Evolutionary conservation across 2,888 invertebrate species (phyloP).

Genomic region (Tanytarsus gracilentus): DNA sequence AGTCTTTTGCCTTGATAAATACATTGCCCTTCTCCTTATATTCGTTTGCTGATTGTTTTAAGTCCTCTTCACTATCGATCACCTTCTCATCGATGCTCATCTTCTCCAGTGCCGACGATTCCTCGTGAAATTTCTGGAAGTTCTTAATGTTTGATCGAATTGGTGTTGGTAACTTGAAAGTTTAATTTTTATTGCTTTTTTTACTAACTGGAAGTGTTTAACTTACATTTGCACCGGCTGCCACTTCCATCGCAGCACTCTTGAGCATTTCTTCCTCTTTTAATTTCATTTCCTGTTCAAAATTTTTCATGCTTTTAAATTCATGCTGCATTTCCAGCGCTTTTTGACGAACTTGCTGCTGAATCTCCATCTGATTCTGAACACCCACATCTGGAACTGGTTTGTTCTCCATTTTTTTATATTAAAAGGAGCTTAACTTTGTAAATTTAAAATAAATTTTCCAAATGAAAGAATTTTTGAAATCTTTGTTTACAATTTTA

Average conservation of each 20-base stretch:
- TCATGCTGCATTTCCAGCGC: neutral
- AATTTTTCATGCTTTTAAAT: neutral
- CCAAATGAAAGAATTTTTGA: too few species aligned
- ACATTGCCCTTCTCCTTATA: constrained; percentile 61
- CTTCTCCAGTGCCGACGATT: neutral
- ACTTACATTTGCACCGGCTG: neutral
- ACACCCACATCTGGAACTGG: neutral
- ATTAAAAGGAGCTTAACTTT: too few species aligned
- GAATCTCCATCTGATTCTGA: constrained; percentile 4
- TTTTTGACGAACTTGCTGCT: constrained; percentile 8
- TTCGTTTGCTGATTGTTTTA: constrained; percentile 29
- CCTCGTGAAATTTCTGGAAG: constrained; percentile 5
- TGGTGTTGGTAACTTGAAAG: neutral
- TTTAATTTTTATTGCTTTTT: neutral
- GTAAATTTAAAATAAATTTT: too few species aligned
- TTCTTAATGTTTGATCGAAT: neutral
- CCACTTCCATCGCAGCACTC: neutral
- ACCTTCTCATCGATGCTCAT: neutral
- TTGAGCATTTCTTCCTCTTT: neutral
- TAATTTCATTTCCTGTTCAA: constrained; percentile 16
- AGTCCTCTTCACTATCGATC: neutral
- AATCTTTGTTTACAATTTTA: too few species aligned
- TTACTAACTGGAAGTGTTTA: neutral
- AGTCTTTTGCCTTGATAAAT: constrained; percentile 67
- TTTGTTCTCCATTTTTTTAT: too few species aligned